These are phyloP conservation scores for Okapia johnstoni DNA, from an alignment of 2,113 vertebrate genomes.

Conservation along the genomic window DNA sequence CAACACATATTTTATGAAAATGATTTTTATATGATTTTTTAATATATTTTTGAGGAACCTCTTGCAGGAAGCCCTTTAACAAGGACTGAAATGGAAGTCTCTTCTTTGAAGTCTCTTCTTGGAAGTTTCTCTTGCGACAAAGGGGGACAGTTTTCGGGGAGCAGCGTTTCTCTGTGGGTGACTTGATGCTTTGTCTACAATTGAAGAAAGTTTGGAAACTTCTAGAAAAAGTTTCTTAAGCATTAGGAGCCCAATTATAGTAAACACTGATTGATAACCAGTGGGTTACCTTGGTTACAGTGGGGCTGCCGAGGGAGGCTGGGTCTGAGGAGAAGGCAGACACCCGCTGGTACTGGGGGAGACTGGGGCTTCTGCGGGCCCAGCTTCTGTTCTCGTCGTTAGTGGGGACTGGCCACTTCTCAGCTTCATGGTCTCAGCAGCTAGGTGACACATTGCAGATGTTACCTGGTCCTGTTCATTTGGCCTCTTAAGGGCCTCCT, in stretches of 20 bases:
- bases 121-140: conserved; percentile 86
- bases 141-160: conserved; percentile 75
- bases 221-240: not conserved
- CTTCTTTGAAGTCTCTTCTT: conserved; percentile 81
- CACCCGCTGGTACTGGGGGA: rapidly evolving
- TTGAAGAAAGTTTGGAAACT: not conserved
- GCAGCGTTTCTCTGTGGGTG: not conserved
- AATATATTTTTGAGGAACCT: conserved; percentile 92
- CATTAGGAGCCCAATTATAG: not conserved
- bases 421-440: not conserved
- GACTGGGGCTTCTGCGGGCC: rapidly evolving
- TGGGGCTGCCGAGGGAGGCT: too few relatives aligned
- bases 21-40: conserved; percentile 89
- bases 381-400: rapidly evolving
- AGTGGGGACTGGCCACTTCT: rapidly evolving
- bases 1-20: conserved; percentile 84
- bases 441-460: rapidly evolving
- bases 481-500: not conserved
- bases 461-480: rapidly evolving
- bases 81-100: conserved; percentile 83
- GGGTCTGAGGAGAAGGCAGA: not conserved
- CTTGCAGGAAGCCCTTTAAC: conserved; percentile 82
- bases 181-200: not conserved
- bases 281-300: rapidly evolving
- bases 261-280: not conserved